A percentile compares a stretch with the other conserved stretches of the same genome.
Conservation (phyloP, 2,113 vertebrate species). For the Indri indri region DNA sequence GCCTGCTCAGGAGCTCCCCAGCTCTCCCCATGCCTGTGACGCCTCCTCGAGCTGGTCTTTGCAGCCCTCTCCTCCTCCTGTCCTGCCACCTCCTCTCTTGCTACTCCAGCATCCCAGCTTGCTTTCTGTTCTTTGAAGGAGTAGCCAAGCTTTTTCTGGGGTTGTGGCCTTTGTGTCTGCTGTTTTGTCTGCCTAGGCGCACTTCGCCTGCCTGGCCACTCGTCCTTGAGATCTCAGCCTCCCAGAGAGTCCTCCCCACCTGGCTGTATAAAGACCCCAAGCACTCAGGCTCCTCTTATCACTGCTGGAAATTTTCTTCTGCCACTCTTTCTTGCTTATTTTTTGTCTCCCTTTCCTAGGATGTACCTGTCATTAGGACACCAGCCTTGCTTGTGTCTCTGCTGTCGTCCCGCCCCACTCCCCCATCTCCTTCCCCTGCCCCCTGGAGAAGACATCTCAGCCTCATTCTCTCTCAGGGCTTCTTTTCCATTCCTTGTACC, state of each 20-base stretch:
- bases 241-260: rapidly evolving
- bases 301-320: not conserved
- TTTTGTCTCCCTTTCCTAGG: not conserved
- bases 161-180: not conserved
- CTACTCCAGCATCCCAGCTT: not conserved
- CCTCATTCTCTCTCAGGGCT: not conserved
- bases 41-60: not conserved
- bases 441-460: not conserved
- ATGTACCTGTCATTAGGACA: not conserved
- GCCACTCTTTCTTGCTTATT: not conserved
- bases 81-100: not conserved
- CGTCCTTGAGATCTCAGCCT: not conserved
- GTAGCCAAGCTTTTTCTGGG: not conserved
- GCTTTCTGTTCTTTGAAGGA: not conserved
- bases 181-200: not conserved
- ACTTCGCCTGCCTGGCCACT: not conserved
- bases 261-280: not conserved
- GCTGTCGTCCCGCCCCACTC: not conserved
- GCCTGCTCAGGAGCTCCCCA: not conserved
- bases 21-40: not conserved
- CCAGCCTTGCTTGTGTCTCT: not conserved
- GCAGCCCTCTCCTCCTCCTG: not conserved
- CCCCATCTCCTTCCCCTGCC: not conserved
- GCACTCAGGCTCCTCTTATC: not conserved
- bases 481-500: not conserved